Conservation (phyloP, 2,888 invertebrate species). For the Ophion slaviceki region DNA sequence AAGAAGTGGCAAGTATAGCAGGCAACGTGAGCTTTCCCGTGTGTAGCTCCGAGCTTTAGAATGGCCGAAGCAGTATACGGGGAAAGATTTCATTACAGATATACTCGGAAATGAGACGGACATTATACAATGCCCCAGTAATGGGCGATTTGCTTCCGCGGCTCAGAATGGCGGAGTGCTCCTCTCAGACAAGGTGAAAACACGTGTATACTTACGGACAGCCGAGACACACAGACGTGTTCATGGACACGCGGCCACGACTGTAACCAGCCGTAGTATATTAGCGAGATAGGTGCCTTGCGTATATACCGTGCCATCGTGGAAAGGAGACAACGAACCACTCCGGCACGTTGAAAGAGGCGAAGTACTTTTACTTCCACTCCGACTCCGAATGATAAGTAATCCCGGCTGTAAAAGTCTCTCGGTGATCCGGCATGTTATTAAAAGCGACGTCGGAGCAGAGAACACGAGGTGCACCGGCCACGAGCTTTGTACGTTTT, state of each 20-base stretch:
- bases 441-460: conserved; percentile 24
- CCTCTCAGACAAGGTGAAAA: conserved; percentile 62
- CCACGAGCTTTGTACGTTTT: not conserved
- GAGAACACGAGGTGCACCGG: not conserved
- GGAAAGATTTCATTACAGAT: conserved; percentile 80
- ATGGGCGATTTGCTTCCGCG: conserved; percentile 72
- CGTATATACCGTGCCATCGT: conserved; percentile 29
- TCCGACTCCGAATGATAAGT: conserved; percentile 53
- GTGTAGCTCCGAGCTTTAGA: conserved; percentile 16
- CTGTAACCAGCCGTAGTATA: conserved; percentile 29
- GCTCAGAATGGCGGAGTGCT: conserved; percentile 34
- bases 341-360: conserved; percentile 23
- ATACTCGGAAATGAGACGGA: conserved; percentile 77
- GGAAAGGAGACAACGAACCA: conserved; percentile 24
- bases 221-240: not conserved
- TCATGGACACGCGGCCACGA: not conserved
- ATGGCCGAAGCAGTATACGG: conserved; percentile 31
- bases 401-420: conserved; percentile 46
- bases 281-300: conserved; percentile 35
- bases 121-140: conserved; percentile 75
- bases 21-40: conserved; percentile 8
- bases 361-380: conserved; percentile 41
- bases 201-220: conserved; percentile 34
- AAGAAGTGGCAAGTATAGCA: conserved; percentile 40
- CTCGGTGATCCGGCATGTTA: conserved; percentile 49